These are phyloP conservation scores for Leuctra nigra DNA, from an alignment of 2,888 invertebrate species.

Conservation along the genomic window DNA sequence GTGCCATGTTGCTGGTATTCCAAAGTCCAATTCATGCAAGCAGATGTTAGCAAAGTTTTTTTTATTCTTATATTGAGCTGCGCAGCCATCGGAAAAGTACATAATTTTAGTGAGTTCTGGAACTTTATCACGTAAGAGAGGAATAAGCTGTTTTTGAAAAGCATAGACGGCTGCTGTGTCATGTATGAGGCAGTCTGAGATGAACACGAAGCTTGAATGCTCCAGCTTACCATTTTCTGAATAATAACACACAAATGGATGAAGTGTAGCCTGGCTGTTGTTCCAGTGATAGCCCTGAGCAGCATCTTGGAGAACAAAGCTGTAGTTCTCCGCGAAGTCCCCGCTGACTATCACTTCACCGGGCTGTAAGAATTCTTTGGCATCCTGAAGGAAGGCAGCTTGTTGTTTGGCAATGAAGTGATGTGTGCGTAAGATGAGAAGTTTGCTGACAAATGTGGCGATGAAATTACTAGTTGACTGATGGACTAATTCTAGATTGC, in stretches of 20 bases:
- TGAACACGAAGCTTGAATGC: background rate
- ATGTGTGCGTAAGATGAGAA: background rate
- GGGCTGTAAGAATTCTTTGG: background rate
- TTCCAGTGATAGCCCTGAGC: constrained; percentile 19
- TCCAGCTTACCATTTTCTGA: background rate
- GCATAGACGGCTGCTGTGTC: too few relatives aligned
- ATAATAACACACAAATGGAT: constrained; percentile 11
- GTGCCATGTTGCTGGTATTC: too few relatives aligned
- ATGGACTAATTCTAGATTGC: background rate
- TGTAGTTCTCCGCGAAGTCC: constrained; percentile 18
- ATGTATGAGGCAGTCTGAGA: too few relatives aligned
- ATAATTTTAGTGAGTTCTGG: too few relatives aligned
- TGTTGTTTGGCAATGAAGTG: background rate
- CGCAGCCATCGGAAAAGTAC: too few relatives aligned
- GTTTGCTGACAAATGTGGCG: background rate
- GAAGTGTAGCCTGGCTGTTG: constrained; percentile 15
- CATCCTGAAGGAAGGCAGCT: background rate
- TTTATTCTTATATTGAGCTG: too few relatives aligned
- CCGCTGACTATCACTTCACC: background rate
- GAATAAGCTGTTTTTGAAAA: too few relatives aligned
- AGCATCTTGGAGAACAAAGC: constrained; percentile 17
- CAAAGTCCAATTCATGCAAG: too few relatives aligned
- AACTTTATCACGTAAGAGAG: too few relatives aligned
- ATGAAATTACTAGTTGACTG: background rate
- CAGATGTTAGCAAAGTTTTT: too few relatives aligned